These are phyloP conservation scores for Pocillopora meandrina DNA, from an alignment of 92 coral and sea anemone species.

Conservation along the genomic window DNA sequence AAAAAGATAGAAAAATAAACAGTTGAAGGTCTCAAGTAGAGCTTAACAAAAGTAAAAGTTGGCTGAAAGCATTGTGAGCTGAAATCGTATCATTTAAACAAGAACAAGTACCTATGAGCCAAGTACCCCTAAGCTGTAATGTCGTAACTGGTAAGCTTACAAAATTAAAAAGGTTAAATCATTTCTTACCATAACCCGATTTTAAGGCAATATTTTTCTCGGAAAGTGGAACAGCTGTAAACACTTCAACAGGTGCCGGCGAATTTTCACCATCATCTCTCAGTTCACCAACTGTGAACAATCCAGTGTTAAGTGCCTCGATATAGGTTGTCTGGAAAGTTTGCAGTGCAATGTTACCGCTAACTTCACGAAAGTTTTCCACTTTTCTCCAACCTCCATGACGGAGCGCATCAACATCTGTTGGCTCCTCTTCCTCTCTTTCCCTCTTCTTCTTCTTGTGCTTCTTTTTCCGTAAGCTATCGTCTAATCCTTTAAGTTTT, in stretches of 20 bases:
- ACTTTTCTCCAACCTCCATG: conserved; percentile 98
- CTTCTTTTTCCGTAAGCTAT: conserved; percentile 74
- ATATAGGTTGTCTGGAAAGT: conserved; percentile 71
- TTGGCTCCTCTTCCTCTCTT: conserved; percentile 68
- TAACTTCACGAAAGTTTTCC: conserved; percentile 60
- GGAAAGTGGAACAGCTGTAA: conserved; percentile 89
- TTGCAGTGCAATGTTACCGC: conserved; percentile 82
- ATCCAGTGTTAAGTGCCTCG: conserved; percentile 83
- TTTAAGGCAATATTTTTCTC: conserved; percentile 85
- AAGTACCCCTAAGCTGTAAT: too few species aligned
- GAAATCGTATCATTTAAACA: too few species aligned
- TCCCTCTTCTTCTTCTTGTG: conserved; percentile 82
- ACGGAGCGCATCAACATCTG: conserved; percentile 73
- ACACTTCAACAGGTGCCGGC: conserved; percentile 95
- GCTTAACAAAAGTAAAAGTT: too few species aligned
- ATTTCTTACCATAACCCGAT: conserved; percentile 88
- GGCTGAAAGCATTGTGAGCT: too few species aligned
- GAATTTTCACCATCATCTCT: conserved; percentile 92
- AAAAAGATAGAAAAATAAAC: too few species aligned
- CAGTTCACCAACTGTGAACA: conserved; percentile 69
- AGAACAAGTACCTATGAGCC: too few species aligned
- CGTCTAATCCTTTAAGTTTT: conserved; percentile 85
- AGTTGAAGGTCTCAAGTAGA: too few species aligned
- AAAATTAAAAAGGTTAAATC: neutral
- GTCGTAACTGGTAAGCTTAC: neutral